Evolutionary conservation across 2,113 vertebrate genomes (phyloP).

Genomic region (Bubo blakistoni): DNA sequence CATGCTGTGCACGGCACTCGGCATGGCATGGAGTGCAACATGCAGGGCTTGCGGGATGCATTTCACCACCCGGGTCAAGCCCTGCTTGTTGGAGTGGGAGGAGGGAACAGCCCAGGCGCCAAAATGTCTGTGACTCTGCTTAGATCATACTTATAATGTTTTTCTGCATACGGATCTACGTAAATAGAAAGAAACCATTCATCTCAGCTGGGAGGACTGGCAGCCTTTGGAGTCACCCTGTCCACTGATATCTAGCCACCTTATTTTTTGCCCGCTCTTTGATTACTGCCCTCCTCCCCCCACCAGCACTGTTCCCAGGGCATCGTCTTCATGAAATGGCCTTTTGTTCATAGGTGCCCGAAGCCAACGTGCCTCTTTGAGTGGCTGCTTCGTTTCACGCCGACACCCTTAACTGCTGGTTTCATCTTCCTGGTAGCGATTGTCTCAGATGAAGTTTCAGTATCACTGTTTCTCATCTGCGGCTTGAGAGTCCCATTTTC

Average conservation of each 20-base stretch:
- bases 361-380: neutral
- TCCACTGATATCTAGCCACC: conserved; percentile 48
- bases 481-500: conserved; percentile 3
- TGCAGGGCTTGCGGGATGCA: neutral
- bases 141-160: conserved; percentile 47
- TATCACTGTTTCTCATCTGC: conserved; percentile 45
- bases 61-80: neutral
- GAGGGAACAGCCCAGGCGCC: conserved; percentile 41
- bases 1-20: rapidly evolving
- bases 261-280: conserved; percentile 40
- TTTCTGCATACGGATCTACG: conserved; percentile 40
- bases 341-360: conserved; percentile 46
- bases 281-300: conserved; percentile 45
- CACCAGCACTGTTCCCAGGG: conserved; percentile 16
- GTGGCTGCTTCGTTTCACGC: conserved; percentile 14
- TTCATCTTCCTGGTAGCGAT: conserved; percentile 52
- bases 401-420: conserved; percentile 49
- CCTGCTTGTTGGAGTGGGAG: conserved; percentile 26
- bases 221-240: conserved; percentile 42
- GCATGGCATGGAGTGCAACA: rapidly evolving
- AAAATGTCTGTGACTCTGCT: conserved; percentile 53
- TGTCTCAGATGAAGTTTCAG: conserved; percentile 48
- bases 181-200: conserved; percentile 61
- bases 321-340: conserved; percentile 4
- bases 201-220: conserved; percentile 26